phyloP scores from a whole-genome alignment of 2,888 invertebrate genomes.

The Tyria jacobaeae region DNA sequence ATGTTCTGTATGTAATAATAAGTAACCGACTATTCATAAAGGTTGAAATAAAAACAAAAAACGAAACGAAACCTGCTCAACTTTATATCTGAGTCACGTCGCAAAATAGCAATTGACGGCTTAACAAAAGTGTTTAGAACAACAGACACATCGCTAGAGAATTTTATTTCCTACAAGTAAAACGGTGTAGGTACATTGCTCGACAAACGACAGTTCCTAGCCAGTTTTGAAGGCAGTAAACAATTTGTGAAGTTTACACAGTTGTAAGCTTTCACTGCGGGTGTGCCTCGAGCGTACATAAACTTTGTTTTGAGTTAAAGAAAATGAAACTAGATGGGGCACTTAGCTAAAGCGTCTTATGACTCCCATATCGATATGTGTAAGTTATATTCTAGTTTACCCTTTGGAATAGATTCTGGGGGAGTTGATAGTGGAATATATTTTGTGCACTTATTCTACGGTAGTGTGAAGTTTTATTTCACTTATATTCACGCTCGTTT shows the following conservation, averaged over 20 bases:
- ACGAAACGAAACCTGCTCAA: slow-evolving; percentile 9
- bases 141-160: slow-evolving; percentile 22
- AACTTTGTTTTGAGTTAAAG: slow-evolving; percentile 47
- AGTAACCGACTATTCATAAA: background rate
- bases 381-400: slow-evolving; percentile 30
- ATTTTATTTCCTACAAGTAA: slow-evolving; percentile 41
- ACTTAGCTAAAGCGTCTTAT: slow-evolving; percentile 48
- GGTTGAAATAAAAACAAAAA: slow-evolving; percentile 1
- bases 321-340: slow-evolving; percentile 53
- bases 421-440: slow-evolving; percentile 10
- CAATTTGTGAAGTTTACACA: slow-evolving; percentile 55
- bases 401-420: slow-evolving; percentile 8
- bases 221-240: slow-evolving; percentile 54
- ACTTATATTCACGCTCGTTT: too few species aligned
- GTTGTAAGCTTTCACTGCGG: slow-evolving; percentile 51
- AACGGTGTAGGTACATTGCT: slow-evolving; percentile 41
- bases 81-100: slow-evolving; percentile 24
- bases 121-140: slow-evolving; percentile 35
- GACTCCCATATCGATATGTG: slow-evolving; percentile 52
- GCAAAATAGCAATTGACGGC: slow-evolving; percentile 20
- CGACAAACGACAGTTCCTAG: slow-evolving; percentile 53
- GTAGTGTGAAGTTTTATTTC: slow-evolving; percentile 5
- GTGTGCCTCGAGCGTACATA: slow-evolving; percentile 39
- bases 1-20: too few species aligned
- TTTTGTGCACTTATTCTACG: slow-evolving; percentile 10